Conservation (phyloP, 1,140 invertebrate genomes). For the Trachymyrmex septentrionalis region DNA sequence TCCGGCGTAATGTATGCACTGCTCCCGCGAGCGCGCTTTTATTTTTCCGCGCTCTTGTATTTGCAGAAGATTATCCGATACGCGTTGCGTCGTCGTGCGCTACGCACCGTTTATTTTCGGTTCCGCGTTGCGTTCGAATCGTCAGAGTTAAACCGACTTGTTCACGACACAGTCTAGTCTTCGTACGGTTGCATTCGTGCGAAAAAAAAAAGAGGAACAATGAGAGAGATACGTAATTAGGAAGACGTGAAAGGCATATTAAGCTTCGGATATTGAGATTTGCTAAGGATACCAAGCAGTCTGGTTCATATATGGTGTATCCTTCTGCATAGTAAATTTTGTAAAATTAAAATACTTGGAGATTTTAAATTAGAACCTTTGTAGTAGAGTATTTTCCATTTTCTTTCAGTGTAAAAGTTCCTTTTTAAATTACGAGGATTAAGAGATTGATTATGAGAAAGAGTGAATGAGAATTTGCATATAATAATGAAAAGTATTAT, state of each 20-base stretch:
- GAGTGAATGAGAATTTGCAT: not conserved
- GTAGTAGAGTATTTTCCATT: not conserved
- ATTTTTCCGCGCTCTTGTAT: conserved; percentile 43
- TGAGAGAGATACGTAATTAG: not conserved
- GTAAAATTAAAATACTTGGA: not conserved
- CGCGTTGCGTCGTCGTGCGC: conserved; percentile 13
- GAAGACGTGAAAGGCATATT: not conserved
- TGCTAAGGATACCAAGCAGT: not conserved
- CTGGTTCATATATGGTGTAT: not conserved
- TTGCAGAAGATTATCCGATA: conserved; percentile 63
- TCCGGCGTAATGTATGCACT: conserved; percentile 57
- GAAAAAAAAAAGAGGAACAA: not conserved
- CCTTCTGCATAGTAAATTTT: not conserved
- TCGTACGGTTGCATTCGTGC: conserved; percentile 8
- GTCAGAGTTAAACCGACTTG: conserved; percentile 38
- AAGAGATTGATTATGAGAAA: not conserved
- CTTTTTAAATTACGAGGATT: not conserved
- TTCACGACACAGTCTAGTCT: conserved; percentile 42
- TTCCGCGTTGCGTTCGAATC: conserved; percentile 35
- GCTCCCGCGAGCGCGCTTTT: conserved; percentile 29
- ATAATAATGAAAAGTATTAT: not conserved
- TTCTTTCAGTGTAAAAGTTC: not conserved
- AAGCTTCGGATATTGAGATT: not conserved
- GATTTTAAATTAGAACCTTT: not conserved
- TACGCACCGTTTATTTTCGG: conserved; percentile 52